Conservation (phyloP, 2,888 invertebrate species). For the Poecilus cupreus region DNA sequence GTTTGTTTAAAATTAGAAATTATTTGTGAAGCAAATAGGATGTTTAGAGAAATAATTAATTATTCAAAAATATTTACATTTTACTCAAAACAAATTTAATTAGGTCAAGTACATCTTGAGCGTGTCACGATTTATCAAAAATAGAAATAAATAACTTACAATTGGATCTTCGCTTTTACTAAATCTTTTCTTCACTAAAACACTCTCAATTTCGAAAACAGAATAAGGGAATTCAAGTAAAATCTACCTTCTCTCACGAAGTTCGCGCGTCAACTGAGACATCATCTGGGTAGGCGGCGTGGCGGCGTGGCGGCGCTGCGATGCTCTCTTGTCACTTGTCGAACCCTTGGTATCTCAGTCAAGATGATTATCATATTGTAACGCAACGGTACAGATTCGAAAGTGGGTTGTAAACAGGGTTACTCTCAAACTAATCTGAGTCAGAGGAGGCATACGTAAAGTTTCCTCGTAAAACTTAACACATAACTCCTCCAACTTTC, state of each 20-base stretch:
- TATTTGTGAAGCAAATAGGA: not conserved
- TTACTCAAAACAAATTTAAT: not conserved
- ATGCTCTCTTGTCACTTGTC: conserved; percentile 9
- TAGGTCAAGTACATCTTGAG: conserved; percentile 7
- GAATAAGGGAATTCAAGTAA: not conserved
- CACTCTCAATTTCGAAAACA: not conserved
- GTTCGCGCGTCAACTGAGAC: not conserved
- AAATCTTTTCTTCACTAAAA: not conserved
- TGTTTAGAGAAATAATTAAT: conserved; percentile 9
- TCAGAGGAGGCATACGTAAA: not conserved
- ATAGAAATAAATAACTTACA: not conserved
- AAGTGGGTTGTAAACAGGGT: conserved; percentile 25
- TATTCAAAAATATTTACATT: conserved; percentile 17
- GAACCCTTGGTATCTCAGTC: not conserved
- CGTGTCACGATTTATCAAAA: not conserved
- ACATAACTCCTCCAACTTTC: conserved; percentile 20
- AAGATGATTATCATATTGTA: not conserved
- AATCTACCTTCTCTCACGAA: not conserved
- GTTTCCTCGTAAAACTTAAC: conserved; percentile 35
- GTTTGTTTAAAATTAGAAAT: not conserved
- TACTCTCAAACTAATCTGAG: conserved; percentile 15
- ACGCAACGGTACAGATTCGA: not conserved
- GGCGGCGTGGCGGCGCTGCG: not conserved
- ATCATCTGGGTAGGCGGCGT: not conserved
- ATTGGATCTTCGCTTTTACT: not conserved